phyloP scores from a whole-genome alignment of 2,113 vertebrate genomes.

The Anolis carolinensis region DNA sequence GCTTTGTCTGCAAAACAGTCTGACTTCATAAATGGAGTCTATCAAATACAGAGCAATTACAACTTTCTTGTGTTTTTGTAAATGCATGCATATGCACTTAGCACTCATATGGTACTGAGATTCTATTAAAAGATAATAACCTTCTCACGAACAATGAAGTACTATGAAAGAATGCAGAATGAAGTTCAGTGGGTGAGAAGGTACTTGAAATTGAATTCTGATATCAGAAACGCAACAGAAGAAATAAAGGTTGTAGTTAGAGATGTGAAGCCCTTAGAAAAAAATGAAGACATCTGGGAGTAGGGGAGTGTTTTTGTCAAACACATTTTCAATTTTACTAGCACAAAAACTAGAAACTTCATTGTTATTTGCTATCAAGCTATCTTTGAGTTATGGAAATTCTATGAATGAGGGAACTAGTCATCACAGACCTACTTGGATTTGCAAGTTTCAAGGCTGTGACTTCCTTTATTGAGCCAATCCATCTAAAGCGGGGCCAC shows the following conservation, averaged over 20 bases:
- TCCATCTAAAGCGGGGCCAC: no score
- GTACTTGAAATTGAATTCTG: slow-evolving; percentile 24
- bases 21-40: slow-evolving; percentile 4
- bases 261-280: no score
- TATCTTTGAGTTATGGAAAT: no score
- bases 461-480: no score
- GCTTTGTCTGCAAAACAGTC: background rate
- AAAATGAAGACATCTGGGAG: no score
- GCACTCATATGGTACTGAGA: background rate
- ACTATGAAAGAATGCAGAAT: background rate
- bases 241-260: background rate
- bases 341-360: no score
- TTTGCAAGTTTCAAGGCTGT: no score
- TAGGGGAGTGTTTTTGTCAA: no score
- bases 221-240: background rate
- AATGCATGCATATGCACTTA: background rate
- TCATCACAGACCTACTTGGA: no score
- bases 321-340: no score
- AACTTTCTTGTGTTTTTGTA: background rate
- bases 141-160: background rate
- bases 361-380: no score
- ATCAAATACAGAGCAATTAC: slow-evolving; percentile 7
- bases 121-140: background rate
- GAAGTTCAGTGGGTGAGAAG: slow-evolving; percentile 9
- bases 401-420: no score